A percentile compares a stretch with the other conserved stretches of the same genome.
These are phyloP conservation scores for Scartelaos histophorus DNA, from an alignment of 2,113 vertebrate genomes.

Conservation along the genomic window DNA sequence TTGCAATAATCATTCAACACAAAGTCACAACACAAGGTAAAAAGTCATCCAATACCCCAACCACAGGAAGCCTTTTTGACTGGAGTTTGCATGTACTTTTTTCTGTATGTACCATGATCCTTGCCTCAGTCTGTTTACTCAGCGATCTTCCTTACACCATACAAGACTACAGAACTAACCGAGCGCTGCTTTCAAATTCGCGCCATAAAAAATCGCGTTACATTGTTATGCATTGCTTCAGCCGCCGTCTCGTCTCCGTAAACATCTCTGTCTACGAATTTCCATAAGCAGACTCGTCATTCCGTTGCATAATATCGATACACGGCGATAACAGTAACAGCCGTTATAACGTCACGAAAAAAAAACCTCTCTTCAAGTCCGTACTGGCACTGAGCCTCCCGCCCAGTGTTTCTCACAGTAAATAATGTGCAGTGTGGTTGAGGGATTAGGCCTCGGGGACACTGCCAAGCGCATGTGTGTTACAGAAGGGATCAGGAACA, in stretches of 20 bases:
- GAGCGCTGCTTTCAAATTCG: neutral
- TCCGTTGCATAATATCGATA: neutral
- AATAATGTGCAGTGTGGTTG: slow-evolving; percentile 36
- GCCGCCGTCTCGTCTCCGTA: neutral
- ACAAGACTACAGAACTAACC: neutral
- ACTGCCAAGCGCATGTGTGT: slow-evolving; percentile 53
- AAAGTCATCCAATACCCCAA: too few relatives aligned
- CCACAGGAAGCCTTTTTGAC: too few relatives aligned
- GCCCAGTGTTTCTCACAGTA: slow-evolving; percentile 6
- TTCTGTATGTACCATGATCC: neutral
- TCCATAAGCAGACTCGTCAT: neutral
- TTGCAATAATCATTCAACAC: too few relatives aligned
- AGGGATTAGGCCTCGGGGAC: slow-evolving; percentile 52
- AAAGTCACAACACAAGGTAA: too few relatives aligned
- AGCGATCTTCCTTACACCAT: too few relatives aligned
- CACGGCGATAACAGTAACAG: neutral
- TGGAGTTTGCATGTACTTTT: too few relatives aligned
- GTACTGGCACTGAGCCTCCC: slow-evolving; percentile 30
- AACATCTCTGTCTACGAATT: neutral
- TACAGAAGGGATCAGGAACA: slow-evolving; percentile 62
- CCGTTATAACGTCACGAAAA: neutral
- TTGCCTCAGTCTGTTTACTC: too few relatives aligned
- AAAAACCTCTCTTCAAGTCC: neutral
- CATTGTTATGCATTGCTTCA: neutral
- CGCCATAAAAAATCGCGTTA: neutral